Evolutionary conservation across 2,888 invertebrate genomes (phyloP).

Genomic region (Nephrocerus scutellatus): DNA sequence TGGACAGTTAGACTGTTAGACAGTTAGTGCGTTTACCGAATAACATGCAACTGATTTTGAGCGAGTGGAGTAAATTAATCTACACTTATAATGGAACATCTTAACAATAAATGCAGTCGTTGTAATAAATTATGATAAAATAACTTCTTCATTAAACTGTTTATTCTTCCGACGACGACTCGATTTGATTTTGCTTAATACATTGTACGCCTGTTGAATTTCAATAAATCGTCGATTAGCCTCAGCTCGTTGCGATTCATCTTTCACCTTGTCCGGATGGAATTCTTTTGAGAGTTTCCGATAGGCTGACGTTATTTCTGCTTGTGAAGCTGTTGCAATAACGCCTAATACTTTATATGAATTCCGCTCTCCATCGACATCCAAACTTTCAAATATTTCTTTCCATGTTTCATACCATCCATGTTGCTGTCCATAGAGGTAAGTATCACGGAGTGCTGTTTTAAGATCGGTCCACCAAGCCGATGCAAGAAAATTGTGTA

Average conservation of each 20-base stretch:
- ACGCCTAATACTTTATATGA: slow-evolving; percentile 78
- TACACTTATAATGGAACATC: no score
- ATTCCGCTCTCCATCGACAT: slow-evolving; percentile 85
- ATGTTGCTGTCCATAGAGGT: slow-evolving; percentile 71
- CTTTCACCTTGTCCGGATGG: slow-evolving; percentile 88
- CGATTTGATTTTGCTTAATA: slow-evolving; percentile 74
- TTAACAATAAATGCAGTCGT: no score
- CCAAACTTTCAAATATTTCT: slow-evolving; percentile 75
- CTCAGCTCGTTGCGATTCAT: slow-evolving; percentile 56
- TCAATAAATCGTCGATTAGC: slow-evolving; percentile 88
- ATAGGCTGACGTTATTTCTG: slow-evolving; percentile 79
- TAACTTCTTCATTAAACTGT: slow-evolving; percentile 53
- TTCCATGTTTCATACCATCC: slow-evolving; percentile 87
- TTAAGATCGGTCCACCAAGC: slow-evolving; percentile 82
- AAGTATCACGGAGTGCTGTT: slow-evolving; percentile 65
- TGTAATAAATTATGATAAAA: no score
- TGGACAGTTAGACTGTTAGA: no score
- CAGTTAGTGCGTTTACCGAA: no score
- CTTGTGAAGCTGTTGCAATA: slow-evolving; percentile 71
- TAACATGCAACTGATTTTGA: no score
- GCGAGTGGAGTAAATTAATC: no score
- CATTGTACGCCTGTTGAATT: slow-evolving; percentile 87
- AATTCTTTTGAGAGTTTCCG: slow-evolving; percentile 72
- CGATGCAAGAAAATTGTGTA: slow-evolving; percentile 83
- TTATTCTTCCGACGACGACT: slow-evolving; percentile 68